These are phyloP conservation scores for Thermophis baileyi DNA, from an alignment of 2,113 vertebrate genomes.

Conservation along the genomic window DNA sequence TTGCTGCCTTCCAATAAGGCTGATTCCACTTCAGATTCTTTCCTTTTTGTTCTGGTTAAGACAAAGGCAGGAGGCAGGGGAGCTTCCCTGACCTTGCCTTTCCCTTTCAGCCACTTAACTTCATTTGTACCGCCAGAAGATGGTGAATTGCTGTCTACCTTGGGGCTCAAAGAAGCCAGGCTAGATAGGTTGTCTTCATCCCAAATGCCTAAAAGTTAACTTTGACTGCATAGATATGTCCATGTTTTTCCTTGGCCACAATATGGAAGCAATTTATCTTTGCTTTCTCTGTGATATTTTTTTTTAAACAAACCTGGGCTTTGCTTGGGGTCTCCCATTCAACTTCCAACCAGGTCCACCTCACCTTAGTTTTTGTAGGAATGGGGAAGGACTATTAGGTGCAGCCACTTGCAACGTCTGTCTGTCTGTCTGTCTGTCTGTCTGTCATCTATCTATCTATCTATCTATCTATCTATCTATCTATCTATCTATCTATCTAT, in stretches of 20 bases:
- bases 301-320: background rate
- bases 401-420: background rate
- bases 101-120: background rate
- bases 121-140: background rate
- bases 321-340: background rate
- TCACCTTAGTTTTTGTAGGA: background rate
- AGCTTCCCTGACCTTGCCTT: background rate
- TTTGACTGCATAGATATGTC: background rate
- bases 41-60: background rate
- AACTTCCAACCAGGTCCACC: background rate
- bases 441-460: background rate
- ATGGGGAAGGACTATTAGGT: background rate
- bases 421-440: rapidly evolving
- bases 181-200: background rate
- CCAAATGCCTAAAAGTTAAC: background rate
- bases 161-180: background rate
- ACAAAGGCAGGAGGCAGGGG: background rate
- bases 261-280: background rate
- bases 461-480: too few species aligned
- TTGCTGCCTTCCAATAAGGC: background rate
- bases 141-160: background rate
- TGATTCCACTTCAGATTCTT: background rate
- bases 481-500: too few species aligned
- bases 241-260: background rate
- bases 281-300: background rate